phyloP scores from a whole-genome alignment of 2,888 invertebrate genomes.

The Acanthosepion lycidas region DNA sequence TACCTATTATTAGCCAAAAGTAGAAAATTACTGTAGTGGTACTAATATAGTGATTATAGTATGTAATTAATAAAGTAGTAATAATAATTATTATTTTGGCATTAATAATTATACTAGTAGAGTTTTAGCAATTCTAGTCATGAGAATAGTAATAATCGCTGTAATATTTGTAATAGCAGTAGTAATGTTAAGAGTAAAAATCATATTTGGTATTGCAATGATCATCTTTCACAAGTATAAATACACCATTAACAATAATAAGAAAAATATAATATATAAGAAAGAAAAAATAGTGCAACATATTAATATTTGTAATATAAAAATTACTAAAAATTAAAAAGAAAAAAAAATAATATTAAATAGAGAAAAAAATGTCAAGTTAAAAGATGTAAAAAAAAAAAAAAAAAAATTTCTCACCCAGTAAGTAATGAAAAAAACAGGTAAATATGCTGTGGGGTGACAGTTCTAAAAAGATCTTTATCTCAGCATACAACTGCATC shows the following conservation, averaged over 20 bases:
- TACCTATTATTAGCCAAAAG: no score
- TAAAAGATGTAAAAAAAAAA: background rate
- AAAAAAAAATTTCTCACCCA: no score
- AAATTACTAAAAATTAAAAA: background rate
- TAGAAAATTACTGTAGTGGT: no score
- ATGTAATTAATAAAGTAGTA: no score
- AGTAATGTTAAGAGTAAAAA: background rate
- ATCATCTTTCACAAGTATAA: background rate
- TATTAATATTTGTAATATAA: background rate
- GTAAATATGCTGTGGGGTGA: background rate
- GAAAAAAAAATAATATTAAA: background rate
- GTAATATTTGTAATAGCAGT: conserved; percentile 14
- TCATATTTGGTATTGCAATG: background rate
- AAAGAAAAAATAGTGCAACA: conserved; percentile 39
- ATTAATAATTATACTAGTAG: background rate
- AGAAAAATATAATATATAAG: no score
- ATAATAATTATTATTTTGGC: background rate
- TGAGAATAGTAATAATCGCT: background rate
- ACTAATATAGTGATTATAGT: no score
- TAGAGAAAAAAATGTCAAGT: background rate
- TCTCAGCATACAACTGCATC: background rate
- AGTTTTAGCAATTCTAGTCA: background rate
- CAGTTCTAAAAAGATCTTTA: background rate
- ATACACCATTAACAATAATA: background rate
- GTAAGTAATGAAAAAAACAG: background rate